Evolutionary conservation across 2,797 vertebrate species (phyloP), one percentile per base, ranked within the genome.

Genomic region (Aeoliscus strigatus): DNA sequence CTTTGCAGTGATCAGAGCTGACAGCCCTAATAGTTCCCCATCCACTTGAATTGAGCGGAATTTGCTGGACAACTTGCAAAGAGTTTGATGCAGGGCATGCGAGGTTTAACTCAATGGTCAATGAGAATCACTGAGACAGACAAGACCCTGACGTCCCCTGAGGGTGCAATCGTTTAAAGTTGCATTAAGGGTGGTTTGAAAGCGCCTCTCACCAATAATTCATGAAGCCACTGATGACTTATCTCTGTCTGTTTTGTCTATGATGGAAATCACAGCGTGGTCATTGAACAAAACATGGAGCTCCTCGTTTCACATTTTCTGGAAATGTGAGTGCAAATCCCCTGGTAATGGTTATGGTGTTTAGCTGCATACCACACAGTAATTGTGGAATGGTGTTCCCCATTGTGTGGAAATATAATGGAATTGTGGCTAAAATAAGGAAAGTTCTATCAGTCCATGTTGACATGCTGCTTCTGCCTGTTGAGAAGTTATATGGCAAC

Each of bases 41-140:
- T 75, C 41, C 59, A 46, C 36, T 27, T 53, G 40, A 48, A 49
- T 34, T 39, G 42, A 59, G 53, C 27, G 15, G 35, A 41, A 57
- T 54, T n/a, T n/a, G n/a, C n/a, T n/a, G n/a, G n/a, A n/a, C n/a
- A n/a, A n/a, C n/a, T n/a, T n/a, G n/a, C n/a, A n/a, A n/a, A n/a
- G n/a, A n/a, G 43, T 46, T 51, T 46, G 57, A 36, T 48, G 48
- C 43, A 36, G 43, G 24, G 39, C 58, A 56, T 27, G 36, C 27
- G 44, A 33, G 46, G 30, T 59, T 64, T 27, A 51, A 28, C 48
- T 45, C 21, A 6, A n/a, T n/a, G 51, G 57, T 73, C 55, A 67
- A 59, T 70, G 43, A 56, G 28, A 38, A 63, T 63, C 42, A 66
- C 12, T 9, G 54, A 63, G 51, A 63, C 35, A 32, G 56, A 45